Base-by-base conservation (phyloP, 2,797 vertebrate species). In the Chelonia mydas region DNA sequence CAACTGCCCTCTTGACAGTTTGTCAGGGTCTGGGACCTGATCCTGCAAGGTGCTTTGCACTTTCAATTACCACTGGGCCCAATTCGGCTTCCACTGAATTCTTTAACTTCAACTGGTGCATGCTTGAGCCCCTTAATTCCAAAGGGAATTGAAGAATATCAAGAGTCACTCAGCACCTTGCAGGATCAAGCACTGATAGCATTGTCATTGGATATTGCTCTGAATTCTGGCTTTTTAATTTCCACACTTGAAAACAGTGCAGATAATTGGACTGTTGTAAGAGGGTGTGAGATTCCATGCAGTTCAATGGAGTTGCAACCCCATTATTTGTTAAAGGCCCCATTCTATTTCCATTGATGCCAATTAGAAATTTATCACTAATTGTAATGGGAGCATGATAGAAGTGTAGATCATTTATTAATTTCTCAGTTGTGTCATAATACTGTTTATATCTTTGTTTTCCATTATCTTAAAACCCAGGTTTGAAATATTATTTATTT, bases 361-460 rank as follows among this genome's bases (percentile, higher is more conserved):
- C 33, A 53, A 50, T 53, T 23, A 80, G 17, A n/a, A 47, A 23
- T 51, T 37, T 25, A n/a, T 37, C 13, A 3, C 5, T 41, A 9
- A 49, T 59, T 84, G 23, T 68, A 78, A 92, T 78, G 28, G n/a
- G 41, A 91, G 11, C 2, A 16, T 0, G 3, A 10, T 4, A 41
- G 89, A 28, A 51, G 37, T 13, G 28, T 49, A 81, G 86, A 53
- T 15, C 27, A 51, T 41, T 6, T 74, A 86, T 78, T 3, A 4
- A 11, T n/a, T 84, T 90, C 89, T 59, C 61, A 93, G 86, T 2
- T 11, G 27, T 76, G 19, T 54, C 11, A 12, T 74, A 50, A 92
- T 88, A 5, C 3, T 11, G 84, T 76, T 83, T n/a, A 50, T 41
- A 53, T 17, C 5, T 0, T 2, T 0, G 0, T 19, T 79, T 37